These are phyloP conservation scores for Bambusicola thoracicus DNA, from an alignment of 2,113 vertebrate species.

Conservation along the genomic window DNA sequence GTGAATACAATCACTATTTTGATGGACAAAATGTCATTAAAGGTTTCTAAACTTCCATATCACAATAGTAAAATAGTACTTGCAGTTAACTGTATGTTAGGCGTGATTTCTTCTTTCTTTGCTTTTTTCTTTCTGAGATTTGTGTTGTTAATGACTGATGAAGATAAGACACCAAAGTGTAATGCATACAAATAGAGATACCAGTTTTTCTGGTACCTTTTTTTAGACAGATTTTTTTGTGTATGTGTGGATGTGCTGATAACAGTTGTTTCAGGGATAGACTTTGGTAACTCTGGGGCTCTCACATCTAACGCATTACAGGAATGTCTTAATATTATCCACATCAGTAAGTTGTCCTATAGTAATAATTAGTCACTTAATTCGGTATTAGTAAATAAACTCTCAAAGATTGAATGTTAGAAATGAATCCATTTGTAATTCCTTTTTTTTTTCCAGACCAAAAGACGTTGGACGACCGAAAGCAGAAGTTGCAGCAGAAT, in stretches of 20 bases:
- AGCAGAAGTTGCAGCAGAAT: conserved; percentile 95
- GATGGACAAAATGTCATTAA: background rate
- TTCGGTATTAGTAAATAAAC: fast-evolving
- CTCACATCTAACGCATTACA: background rate
- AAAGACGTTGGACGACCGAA: conserved; percentile 96
- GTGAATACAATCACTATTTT: background rate
- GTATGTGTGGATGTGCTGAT: background rate
- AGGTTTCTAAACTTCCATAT: background rate
- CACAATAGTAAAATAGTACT: fast-evolving
- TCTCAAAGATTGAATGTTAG: background rate
- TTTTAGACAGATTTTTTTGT: background rate
- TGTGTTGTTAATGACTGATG: background rate
- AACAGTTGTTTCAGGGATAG: background rate
- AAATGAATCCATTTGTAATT: background rate
- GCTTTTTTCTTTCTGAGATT: background rate
- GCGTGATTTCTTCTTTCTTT: background rate
- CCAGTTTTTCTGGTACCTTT: background rate
- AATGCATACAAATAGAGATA: background rate
- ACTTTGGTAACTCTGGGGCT: background rate
- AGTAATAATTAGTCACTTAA: background rate
- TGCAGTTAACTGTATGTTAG: background rate
- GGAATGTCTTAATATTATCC: background rate
- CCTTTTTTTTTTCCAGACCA: conserved; percentile 76
- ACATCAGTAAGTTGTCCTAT: background rate
- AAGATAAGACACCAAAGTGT: background rate